Base-by-base conservation (phyloP, 92 coral and sea anemone species). In the Micromussa lordhowensis region DNA sequence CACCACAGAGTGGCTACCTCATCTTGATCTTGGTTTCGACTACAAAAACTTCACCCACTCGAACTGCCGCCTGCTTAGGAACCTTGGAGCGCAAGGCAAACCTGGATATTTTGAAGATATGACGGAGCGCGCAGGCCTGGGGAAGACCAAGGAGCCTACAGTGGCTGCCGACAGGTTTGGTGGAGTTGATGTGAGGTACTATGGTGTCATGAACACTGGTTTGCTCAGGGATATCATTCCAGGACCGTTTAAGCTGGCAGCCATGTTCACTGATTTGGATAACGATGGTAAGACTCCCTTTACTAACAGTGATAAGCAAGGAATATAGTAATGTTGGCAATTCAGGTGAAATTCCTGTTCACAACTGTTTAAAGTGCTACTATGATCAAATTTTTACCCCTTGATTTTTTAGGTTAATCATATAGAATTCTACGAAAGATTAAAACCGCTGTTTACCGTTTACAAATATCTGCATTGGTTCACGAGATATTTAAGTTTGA, bases 1-100 rank as follows among this genome's bases (percentile, higher is more conserved):
- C 82, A 93, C 98, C 35, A 98, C 99, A 32, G 99, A 98, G 82
- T 98, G 99, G 99, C 82, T 98, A 22, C 99, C 99, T 75, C 99
- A 98, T 90, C 97, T 98, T 38, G 98, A 98, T 83, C 98, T 93
- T 75, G 92, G 98, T 82, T 98, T 96, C 61, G 98, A 98, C 79
- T 98, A 98, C 92, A 88, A 96, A 73, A 96, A 98, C 84, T 94
- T 92, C 44, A 87, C 97, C 17, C 98, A 98, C 70, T 94, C 98
- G 2, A 90, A 90, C 88, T 85, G 94, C 32, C 93, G 93, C 85
- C 94, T 98, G 74, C 94, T 98, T 28, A 93, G 95, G 69, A 98
- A 98, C 85, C 96, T 98, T 38, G 99, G 99, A 12, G 91, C 98
- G 55, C 92, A 96, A 84, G 99, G 95, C 12, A 91, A 91, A 74